phyloP scores from a whole-genome alignment of 2,113 vertebrate species.

The Indri indri region DNA sequence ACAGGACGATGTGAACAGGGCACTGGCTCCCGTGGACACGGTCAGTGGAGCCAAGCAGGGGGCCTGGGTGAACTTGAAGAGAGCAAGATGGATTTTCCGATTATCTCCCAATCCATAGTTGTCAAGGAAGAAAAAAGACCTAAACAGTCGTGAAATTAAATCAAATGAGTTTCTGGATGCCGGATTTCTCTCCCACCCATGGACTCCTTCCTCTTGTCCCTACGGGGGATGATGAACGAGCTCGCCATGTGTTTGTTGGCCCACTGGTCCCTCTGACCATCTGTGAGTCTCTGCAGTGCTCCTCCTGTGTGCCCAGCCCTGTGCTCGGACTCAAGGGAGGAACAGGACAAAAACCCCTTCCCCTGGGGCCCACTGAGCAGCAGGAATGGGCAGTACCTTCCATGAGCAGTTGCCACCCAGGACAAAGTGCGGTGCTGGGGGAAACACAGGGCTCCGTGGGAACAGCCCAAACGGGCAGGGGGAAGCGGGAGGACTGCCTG shows the following conservation, averaged over 20 bases:
- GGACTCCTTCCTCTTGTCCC: conserved; percentile 54
- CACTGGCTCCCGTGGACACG: not conserved
- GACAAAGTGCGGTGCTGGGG: too few species aligned
- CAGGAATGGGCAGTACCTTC: not conserved
- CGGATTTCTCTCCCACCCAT: conserved; percentile 26
- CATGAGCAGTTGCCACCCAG: not conserved
- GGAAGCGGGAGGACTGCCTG: not conserved
- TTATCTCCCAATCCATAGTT: conserved; percentile 76
- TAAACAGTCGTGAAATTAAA: conserved; percentile 79
- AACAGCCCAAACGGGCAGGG: not conserved
- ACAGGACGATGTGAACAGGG: not conserved
- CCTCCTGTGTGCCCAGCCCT: not conserved
- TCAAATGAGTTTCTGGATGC: conserved; percentile 73
- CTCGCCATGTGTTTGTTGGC: fast-evolving
- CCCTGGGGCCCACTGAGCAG: not conserved
- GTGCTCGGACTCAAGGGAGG: not conserved
- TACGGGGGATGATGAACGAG: conserved; percentile 59
- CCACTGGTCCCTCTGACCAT: not conserved
- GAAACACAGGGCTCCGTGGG: not conserved
- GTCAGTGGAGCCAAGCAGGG: not conserved
- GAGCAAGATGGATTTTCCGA: conserved; percentile 71
- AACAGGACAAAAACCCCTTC: not conserved
- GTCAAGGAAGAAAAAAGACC: conserved; percentile 75
- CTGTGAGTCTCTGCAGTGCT: not conserved
- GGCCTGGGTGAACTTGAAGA: conserved; percentile 7